Percentiles rank a stretch among this genome's conserved stretches.
Evolutionary conservation across 1,140 invertebrate genomes (phyloP).

Genomic region (Trichomalopsis sarcophagae): DNA sequence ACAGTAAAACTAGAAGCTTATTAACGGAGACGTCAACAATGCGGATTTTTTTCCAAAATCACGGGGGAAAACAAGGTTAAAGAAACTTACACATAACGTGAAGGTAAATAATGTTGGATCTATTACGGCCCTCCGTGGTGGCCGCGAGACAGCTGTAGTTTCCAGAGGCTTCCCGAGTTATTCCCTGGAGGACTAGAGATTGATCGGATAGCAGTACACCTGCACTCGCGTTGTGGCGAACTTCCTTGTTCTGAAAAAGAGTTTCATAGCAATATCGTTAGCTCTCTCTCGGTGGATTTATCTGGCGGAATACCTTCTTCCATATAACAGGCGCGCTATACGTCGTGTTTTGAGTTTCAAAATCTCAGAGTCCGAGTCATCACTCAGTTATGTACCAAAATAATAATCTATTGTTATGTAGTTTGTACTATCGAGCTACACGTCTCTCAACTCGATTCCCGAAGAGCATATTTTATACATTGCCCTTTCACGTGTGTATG

Average conservation of each 20-base stretch:
- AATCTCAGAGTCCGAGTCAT: too few relatives aligned
- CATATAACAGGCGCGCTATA: too few relatives aligned
- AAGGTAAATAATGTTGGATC: constrained; percentile 76
- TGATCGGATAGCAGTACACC: constrained; percentile 78
- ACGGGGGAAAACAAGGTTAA: not conserved
- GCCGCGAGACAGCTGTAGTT: constrained; percentile 78
- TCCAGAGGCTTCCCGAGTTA: constrained; percentile 76
- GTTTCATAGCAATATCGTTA: constrained; percentile 32
- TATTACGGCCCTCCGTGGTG: constrained; percentile 77
- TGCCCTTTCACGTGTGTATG: too few relatives aligned
- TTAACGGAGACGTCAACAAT: too few relatives aligned
- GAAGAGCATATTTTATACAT: too few relatives aligned
- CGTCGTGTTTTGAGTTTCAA: too few relatives aligned
- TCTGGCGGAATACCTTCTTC: not conserved
- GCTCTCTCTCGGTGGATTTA: not conserved
- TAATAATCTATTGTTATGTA: too few relatives aligned
- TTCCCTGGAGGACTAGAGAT: constrained; percentile 78
- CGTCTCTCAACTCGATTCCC: too few relatives aligned
- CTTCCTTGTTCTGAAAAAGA: constrained; percentile 72
- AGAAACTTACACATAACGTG: constrained; percentile 78
- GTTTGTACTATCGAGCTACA: too few relatives aligned
- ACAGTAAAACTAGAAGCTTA: too few relatives aligned
- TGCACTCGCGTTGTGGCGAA: constrained; percentile 75
- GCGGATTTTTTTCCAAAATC: too few relatives aligned
- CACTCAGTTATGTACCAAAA: too few relatives aligned